phyloP scores from a whole-genome alignment of 2,888 invertebrate species.

The Dilophus febrilis region DNA sequence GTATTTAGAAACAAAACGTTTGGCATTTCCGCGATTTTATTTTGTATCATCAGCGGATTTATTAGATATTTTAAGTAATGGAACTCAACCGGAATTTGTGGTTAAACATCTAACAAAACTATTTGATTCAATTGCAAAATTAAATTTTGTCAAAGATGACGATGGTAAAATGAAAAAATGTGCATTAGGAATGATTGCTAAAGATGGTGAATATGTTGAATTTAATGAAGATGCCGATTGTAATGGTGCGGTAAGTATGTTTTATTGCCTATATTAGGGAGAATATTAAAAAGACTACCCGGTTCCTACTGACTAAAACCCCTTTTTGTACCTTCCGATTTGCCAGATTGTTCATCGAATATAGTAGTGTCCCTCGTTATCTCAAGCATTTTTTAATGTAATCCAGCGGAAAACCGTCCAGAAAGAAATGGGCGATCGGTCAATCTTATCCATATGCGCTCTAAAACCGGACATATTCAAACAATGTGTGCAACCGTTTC shows the following conservation, averaged over 20 bases:
- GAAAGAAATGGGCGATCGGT: too few relatives aligned
- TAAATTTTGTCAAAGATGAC: conserved; percentile 55
- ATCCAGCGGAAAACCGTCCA: too few relatives aligned
- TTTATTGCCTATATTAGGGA: too few relatives aligned
- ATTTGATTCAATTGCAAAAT: conserved; percentile 82
- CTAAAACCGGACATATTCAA: too few relatives aligned
- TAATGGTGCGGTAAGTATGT: conserved; percentile 55
- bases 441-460: too few relatives aligned
- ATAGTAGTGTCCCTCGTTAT: too few relatives aligned
- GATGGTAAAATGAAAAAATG: conserved; percentile 37
- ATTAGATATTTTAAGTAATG: conserved; percentile 86
- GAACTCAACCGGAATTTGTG: conserved; percentile 78
- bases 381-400: too few relatives aligned
- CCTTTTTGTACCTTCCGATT: too few relatives aligned
- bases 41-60: conserved; percentile 94
- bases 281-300: too few relatives aligned
- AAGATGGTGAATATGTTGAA: conserved; percentile 84
- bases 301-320: too few relatives aligned
- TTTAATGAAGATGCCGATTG: conserved; percentile 68
- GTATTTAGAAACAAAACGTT: conserved; percentile 88
- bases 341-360: too few relatives aligned
- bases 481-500: too few relatives aligned
- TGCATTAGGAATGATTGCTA: conserved; percentile 77
- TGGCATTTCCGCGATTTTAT: conserved; percentile 92
- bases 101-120: conserved; percentile 85